These are phyloP conservation scores for Paramormyrops hopkinsi DNA, from an alignment of 2,797 vertebrate species.

Conservation along the genomic window DNA sequence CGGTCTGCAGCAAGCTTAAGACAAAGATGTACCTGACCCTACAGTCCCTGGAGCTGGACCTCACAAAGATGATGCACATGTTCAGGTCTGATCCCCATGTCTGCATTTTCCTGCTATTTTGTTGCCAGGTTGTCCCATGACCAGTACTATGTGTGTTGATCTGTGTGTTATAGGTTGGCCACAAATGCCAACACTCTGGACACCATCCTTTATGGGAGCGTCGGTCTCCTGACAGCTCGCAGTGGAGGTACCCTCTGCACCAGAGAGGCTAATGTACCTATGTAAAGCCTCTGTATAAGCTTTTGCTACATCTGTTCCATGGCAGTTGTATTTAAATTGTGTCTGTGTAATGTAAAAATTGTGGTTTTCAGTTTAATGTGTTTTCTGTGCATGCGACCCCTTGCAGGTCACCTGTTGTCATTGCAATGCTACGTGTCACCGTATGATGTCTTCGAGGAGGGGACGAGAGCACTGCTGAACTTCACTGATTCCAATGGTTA, in stretches of 20 bases:
- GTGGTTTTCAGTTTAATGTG: not conserved
- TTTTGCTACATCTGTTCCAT: not conserved
- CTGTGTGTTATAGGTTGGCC: slow-evolving; percentile 76
- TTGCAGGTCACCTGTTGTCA: slow-evolving; percentile 80
- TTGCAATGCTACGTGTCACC: slow-evolving; percentile 95
- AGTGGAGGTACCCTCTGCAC: slow-evolving; percentile 71
- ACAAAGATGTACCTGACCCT: slow-evolving; percentile 98
- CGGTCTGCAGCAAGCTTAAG: slow-evolving; percentile 80
- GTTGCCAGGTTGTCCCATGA: not conserved
- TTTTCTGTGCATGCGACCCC: not conserved
- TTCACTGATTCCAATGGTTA: slow-evolving; percentile 77
- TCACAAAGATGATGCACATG: slow-evolving; percentile 98
- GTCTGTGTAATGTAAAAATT: not conserved
- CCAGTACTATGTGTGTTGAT: not conserved
- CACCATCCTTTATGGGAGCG: slow-evolving; percentile 90
- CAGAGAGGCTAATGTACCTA: not conserved
- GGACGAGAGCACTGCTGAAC: slow-evolving; percentile 69
- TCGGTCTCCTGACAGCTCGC: slow-evolving; percentile 84
- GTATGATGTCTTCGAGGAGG: slow-evolving; percentile 84
- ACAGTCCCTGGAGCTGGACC: slow-evolving; percentile 92
- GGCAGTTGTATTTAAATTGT: not conserved
- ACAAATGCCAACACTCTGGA: slow-evolving; percentile 87
- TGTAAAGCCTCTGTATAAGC: not conserved
- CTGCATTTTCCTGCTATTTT: not conserved
- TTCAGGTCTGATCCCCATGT: slow-evolving; percentile 70